These are phyloP conservation scores for Cartodere bifasciata DNA, from an alignment of 2,888 invertebrate genomes.

Conservation along the genomic window DNA sequence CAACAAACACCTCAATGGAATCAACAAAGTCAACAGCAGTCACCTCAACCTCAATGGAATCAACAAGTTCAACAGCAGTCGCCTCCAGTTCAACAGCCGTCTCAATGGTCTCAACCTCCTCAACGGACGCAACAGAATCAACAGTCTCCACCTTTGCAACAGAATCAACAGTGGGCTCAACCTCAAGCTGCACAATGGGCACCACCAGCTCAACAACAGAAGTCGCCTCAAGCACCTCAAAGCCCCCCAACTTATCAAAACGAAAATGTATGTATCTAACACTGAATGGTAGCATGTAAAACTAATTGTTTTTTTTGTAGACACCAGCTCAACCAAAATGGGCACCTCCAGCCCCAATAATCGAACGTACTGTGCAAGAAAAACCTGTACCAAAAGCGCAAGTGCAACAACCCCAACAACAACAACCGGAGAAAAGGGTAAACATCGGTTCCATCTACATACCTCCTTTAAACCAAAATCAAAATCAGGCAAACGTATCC, in stretches of 20 bases:
- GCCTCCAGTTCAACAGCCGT: constrained; percentile 16
- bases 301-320: too few relatives aligned
- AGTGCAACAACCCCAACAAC: constrained; percentile 18
- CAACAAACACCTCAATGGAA: constrained; percentile 14
- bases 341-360: constrained; percentile 22
- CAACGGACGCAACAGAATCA: too few relatives aligned
- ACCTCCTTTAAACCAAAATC: constrained; percentile 13
- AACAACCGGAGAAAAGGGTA: constrained; percentile 6
- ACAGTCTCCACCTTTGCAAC: constrained; percentile 13
- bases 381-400: constrained; percentile 20
- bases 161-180: constrained; percentile 10
- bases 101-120: constrained; percentile 17
- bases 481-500: constrained; percentile 10
- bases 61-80: constrained; percentile 23
- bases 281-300: too few relatives aligned
- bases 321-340: constrained; percentile 20
- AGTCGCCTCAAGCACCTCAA: constrained; percentile 20
- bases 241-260: too few relatives aligned
- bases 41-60: constrained; percentile 26
- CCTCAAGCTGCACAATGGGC: constrained; percentile 23
- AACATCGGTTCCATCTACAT: constrained; percentile 13
- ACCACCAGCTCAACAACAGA: constrained; percentile 23
- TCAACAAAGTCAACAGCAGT: constrained; percentile 13
- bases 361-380: not conserved
- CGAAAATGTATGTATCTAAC: too few relatives aligned